Percentiles rank a stretch among this genome's conserved stretches.
Evolutionary conservation across 2,797 vertebrate species (phyloP).

Genomic region (Distichodus sexfasciatus): DNA sequence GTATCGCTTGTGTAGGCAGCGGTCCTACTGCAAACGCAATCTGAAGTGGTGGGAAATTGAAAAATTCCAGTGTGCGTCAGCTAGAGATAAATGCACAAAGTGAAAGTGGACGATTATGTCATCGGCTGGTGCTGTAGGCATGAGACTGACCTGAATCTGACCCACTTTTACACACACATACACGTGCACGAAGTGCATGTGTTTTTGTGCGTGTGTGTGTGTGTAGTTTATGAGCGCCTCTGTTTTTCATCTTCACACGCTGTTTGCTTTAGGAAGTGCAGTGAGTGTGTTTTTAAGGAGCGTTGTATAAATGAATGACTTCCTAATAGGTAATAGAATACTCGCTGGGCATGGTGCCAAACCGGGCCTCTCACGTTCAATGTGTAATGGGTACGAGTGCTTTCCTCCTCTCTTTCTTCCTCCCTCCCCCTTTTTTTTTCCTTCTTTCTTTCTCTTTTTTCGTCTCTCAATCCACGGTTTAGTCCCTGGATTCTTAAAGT

Average conservation of each 20-base stretch:
- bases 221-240: conserved; percentile 22
- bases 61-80: too few relatives aligned
- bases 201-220: background rate
- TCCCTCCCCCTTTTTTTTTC: too few relatives aligned
- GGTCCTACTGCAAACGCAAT: too few relatives aligned
- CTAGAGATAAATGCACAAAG: conserved; percentile 20
- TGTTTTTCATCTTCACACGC: conserved; percentile 25
- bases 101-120: conserved; percentile 61
- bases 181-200: background rate
- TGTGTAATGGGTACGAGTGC: conserved; percentile 11
- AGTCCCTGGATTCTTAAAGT: conserved; percentile 17
- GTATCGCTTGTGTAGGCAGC: too few relatives aligned
- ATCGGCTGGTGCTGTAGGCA: conserved; percentile 65
- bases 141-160: conserved; percentile 69
- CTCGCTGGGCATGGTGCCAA: conserved; percentile 52
- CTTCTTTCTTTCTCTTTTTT: too few relatives aligned
- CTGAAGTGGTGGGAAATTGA: too few relatives aligned
- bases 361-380: background rate
- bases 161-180: conserved; percentile 58
- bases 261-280: conserved; percentile 63
- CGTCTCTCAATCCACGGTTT: too few relatives aligned
- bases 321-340: conserved; percentile 59
- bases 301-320: conserved; percentile 52
- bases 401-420: background rate
- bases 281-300: conserved; percentile 47